phyloP scores from a whole-genome alignment of 2,797 vertebrate species.

The Choloepus didactylus region DNA sequence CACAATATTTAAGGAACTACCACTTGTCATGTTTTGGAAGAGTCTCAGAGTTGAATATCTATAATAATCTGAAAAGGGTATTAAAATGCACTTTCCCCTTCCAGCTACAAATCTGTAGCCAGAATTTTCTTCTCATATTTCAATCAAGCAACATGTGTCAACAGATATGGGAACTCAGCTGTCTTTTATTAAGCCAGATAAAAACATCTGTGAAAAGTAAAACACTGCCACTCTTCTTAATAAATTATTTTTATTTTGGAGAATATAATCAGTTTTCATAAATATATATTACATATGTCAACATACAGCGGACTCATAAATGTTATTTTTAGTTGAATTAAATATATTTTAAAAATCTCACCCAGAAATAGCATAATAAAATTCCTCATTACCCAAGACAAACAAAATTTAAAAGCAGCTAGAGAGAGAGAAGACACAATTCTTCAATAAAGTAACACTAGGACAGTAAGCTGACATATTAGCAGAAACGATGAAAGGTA shows the following conservation, averaged over 20 bases:
- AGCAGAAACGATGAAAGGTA: no score
- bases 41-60: neutral
- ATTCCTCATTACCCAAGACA: neutral
- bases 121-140: neutral
- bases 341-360: neutral
- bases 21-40: neutral
- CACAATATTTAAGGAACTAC: neutral
- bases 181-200: neutral
- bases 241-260: neutral
- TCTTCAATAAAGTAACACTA: neutral
- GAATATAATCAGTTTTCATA: neutral
- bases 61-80: neutral
- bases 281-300: neutral
- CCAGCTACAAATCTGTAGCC: no score
- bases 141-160: neutral
- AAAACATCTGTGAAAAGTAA: neutral
- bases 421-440: neutral
- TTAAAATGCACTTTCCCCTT: neutral
- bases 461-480: no score
- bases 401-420: no score
- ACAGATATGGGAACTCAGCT: neutral
- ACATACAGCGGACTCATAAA: neutral
- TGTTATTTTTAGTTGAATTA: neutral
- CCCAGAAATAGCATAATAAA: neutral
- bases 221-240: neutral